A percentile compares a stretch with the other conserved stretches of the same genome.
phyloP scores from a whole-genome alignment of 2,888 invertebrate species.

The Epistrophella euchroma region DNA sequence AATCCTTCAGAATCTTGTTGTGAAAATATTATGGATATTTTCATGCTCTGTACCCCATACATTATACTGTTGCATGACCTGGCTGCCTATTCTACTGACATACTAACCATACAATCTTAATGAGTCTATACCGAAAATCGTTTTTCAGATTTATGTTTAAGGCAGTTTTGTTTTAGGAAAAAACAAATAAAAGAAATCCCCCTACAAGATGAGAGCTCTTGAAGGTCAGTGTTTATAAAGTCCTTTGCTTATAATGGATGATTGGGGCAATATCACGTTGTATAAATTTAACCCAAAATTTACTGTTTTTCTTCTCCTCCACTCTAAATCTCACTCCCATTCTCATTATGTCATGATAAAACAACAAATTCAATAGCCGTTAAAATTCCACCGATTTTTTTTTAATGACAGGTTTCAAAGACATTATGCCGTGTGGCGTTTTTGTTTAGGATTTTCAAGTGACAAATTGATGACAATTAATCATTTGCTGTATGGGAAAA shows the following conservation, averaged over 20 bases:
- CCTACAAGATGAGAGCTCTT: background rate
- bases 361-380: slow-evolving; percentile 21
- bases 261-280: slow-evolving; percentile 27
- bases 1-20: slow-evolving; percentile 27
- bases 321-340: background rate
- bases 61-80: slow-evolving; percentile 45
- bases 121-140: slow-evolving; percentile 10
- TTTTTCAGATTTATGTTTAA: slow-evolving; percentile 46
- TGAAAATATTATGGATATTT: slow-evolving; percentile 31
- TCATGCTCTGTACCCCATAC: background rate
- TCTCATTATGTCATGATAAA: slow-evolving; percentile 1
- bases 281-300: slow-evolving; percentile 20
- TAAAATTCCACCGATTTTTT: slow-evolving; percentile 51
- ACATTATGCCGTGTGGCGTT: background rate
- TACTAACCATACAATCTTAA: slow-evolving; percentile 9
- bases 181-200: background rate
- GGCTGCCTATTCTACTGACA: slow-evolving; percentile 32
- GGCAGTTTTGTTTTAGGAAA: slow-evolving; percentile 2
- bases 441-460: slow-evolving; percentile 1
- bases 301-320: background rate
- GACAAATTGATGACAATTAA: slow-evolving; percentile 50
- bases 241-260: slow-evolving; percentile 19
- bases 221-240: slow-evolving; percentile 25
- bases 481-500: background rate
- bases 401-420: slow-evolving; percentile 41